phyloP scores from a whole-genome alignment of 2,797 vertebrate species.

The Hirundo rustica region DNA sequence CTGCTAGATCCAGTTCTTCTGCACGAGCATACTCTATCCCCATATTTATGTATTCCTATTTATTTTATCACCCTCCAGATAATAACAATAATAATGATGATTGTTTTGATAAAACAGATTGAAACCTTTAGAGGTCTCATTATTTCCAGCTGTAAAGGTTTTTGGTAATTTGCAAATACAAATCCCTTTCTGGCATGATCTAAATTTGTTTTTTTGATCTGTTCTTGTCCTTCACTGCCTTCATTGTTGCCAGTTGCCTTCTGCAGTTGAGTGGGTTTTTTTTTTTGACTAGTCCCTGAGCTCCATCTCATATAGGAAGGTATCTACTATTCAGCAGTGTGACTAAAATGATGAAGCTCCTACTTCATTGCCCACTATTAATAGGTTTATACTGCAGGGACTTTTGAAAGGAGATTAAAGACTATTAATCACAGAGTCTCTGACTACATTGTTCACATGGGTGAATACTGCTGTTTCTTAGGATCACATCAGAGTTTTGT shows the following conservation, averaged over 20 bases:
- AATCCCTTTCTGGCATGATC: neutral
- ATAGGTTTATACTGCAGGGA: constrained; percentile 25
- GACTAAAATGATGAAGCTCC: neutral
- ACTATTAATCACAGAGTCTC: constrained; percentile 39
- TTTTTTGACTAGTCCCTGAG: neutral
- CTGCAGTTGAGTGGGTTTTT: neutral
- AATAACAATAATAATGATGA: neutral
- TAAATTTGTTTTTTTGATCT: neutral
- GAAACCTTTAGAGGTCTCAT: neutral
- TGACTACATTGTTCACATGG: neutral
- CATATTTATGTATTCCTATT: neutral
- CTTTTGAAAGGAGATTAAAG: constrained; percentile 35
- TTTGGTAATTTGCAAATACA: neutral
- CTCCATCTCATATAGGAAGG: neutral
- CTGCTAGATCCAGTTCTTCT: neutral
- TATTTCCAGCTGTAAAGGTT: neutral
- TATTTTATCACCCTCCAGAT: neutral
- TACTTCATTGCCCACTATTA: constrained; percentile 6
- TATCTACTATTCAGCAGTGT: neutral
- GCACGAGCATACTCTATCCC: neutral
- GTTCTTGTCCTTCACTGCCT: neutral
- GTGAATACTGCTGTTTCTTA: neutral
- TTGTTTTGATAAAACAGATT: neutral
- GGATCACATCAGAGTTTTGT: neutral
- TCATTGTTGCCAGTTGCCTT: neutral